A percentile compares a stretch with the other conserved stretches of the same genome.
Evolutionary conservation across 2,113 vertebrate genomes (phyloP).

Genomic region (Pipra filicauda): DNA sequence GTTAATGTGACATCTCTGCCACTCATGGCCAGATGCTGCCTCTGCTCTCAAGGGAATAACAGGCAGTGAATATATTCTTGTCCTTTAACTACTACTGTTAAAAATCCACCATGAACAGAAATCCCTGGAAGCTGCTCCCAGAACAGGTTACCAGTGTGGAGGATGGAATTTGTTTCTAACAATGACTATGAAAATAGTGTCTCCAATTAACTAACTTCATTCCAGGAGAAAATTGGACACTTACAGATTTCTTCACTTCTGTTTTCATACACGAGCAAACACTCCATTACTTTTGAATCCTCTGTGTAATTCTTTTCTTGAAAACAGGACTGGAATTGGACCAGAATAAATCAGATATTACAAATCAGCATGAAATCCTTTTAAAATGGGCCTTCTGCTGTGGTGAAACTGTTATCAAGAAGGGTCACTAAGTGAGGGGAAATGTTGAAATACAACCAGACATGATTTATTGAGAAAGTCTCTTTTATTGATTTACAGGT

Average conservation of each 20-base stretch:
- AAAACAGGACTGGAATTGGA: not conserved
- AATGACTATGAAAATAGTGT: not conserved
- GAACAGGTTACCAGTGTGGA: not conserved
- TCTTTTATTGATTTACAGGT: slow-evolving; percentile 3
- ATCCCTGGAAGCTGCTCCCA: too few relatives aligned
- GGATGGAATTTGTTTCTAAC: not conserved
- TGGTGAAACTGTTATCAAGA: not conserved
- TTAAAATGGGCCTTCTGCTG: not conserved
- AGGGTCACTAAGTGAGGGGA: not conserved
- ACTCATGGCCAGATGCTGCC: not conserved
- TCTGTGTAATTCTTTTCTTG: not conserved
- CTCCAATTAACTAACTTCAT: not conserved
- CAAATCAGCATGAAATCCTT: not conserved
- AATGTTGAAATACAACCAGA: not conserved
- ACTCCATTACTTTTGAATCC: not conserved
- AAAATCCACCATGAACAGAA: not conserved
- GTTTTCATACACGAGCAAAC: not conserved
- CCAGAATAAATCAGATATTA: not conserved
- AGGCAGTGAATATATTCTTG: not conserved
- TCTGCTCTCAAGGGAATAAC: not conserved
- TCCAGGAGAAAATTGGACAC: not conserved
- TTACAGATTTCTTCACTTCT: not conserved
- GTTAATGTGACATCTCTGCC: not conserved
- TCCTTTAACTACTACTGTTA: not conserved
- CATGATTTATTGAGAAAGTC: not conserved